phyloP scores from a whole-genome alignment of 2,888 invertebrate species.

The Phymatocera aterrima region DNA sequence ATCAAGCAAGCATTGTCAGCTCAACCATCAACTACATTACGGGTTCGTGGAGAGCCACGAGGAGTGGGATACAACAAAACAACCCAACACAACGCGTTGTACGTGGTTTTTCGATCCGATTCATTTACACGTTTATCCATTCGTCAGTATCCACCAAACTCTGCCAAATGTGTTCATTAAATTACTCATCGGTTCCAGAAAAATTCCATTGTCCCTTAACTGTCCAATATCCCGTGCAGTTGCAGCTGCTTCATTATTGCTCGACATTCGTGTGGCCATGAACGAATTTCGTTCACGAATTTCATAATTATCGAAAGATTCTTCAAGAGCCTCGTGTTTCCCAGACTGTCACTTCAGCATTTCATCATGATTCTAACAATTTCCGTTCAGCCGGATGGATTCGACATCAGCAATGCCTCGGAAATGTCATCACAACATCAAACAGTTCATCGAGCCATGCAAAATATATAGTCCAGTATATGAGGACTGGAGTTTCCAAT shows the following conservation, averaged over 20 bases:
- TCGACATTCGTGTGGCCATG: neutral
- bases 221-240: neutral
- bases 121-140: neutral
- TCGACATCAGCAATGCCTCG: too few relatives aligned
- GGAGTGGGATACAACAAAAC: neutral
- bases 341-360: neutral
- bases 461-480: too few relatives aligned
- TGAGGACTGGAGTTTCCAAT: neutral
- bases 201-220: neutral
- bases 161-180: neutral
- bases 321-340: too few relatives aligned
- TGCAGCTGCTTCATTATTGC: neutral
- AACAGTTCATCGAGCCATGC: too few relatives aligned
- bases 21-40: slow-evolving; percentile 38
- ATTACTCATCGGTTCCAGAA: neutral
- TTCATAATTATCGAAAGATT: too few relatives aligned
- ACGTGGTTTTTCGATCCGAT: neutral
- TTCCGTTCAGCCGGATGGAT: too few relatives aligned
- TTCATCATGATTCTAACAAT: neutral
- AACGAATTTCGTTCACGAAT: too few relatives aligned
- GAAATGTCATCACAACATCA: too few relatives aligned
- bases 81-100: neutral
- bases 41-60: neutral
- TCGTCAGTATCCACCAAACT: neutral
- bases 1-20: slow-evolving; percentile 63